Evolutionary conservation across 2,888 invertebrate genomes (phyloP), one percentile per base, ranked within the genome.

Genomic region (Thymelicus lineola): DNA sequence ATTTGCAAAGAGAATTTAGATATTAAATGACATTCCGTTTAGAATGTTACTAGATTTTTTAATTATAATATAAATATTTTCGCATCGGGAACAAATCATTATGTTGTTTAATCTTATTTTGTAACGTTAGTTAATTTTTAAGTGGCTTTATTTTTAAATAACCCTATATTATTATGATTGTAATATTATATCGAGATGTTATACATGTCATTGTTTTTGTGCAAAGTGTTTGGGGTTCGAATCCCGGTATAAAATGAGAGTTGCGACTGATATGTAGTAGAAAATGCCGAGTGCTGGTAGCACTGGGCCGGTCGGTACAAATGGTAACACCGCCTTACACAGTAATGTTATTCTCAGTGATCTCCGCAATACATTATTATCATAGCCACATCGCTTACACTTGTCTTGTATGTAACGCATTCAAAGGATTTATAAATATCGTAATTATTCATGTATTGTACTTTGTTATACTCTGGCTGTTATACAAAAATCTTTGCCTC

Each of bases 71-170:
- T 82, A 84, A 89, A 87, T 87, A 89, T 90, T 91, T 92, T 91
- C 86, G 84, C 88, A 89, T 92, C 85, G 92, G 93, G 93, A 93
- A 92, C 93, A 93, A 93, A 93, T 91, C 88, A 92, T 91, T 91
- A 91, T 89, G 93, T 93, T 93, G 90, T 93, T 91, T 93, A 92
- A 93, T 92, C 92, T 92, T 93, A 93, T 93, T 91, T 92, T 88
- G 88, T 93, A 93, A 92, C 87, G 93, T 93, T 92, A 92, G 91
- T 91, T 93, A 91, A 86, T 93, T 92, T 83, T 91, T 92, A 93
- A 91, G 91, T 87, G 88, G 91, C 91, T 93, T 90, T 91, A 89
- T 91, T 90, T 86, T 87, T 84, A 86, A 88, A 88, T 89, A 87
- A 90, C 88, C 85, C 82, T 88, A 86, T 88, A 89, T 88, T 70